Evolutionary conservation across 2,888 invertebrate genomes (phyloP), one percentile per base, ranked within the genome.

Genomic region (Ferrisia virgata): DNA sequence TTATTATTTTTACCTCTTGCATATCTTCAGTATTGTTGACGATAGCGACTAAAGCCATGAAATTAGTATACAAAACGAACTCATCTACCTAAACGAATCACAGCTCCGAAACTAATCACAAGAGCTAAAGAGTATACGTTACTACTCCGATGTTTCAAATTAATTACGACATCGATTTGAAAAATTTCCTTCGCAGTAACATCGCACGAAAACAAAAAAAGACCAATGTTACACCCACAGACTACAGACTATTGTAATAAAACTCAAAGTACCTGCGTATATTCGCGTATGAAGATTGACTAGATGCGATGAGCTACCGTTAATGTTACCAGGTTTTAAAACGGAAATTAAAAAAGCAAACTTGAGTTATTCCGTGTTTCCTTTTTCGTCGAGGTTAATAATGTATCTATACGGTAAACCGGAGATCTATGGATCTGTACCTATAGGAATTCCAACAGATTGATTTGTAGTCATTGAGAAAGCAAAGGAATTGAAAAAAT

Each of bases 281-380:
- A 58, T 18, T 15, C 15, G 2, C 36, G 8, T 36, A 36, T 76
- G 53, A 36, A 33, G 36, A 76, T 36, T 33, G 33, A 76, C 72
- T 25, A 33, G 36, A 53, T 9, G 72, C 31, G 72, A 76, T 36
- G 36, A 36, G 72, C 72, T 76, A 76, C 72, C 72, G 36, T 36
- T 76, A 76, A 36, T 76, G 64, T 64, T 28, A 11, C 47, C 47
- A 47, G 22, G 22, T 72, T 72, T 33, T 33, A 36, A 53, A 76
- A 76, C 72, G 72, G 72, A 76, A 76, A 36, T 76, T 76, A 76
- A 76, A 69, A 76, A 76, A 4, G 36, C 18, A 76, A 76, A 76
- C 72, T 76, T 76, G 72, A 76, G 36, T 76, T 76, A 36, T 76
- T 76, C 72, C 36, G 31, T 76, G 28, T 76, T 76, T 76, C 72